Percentiles rank a stretch among this genome's conserved stretches.
phyloP scores from a whole-genome alignment of 1,140 invertebrate species.

The Amyelois transitella region DNA sequence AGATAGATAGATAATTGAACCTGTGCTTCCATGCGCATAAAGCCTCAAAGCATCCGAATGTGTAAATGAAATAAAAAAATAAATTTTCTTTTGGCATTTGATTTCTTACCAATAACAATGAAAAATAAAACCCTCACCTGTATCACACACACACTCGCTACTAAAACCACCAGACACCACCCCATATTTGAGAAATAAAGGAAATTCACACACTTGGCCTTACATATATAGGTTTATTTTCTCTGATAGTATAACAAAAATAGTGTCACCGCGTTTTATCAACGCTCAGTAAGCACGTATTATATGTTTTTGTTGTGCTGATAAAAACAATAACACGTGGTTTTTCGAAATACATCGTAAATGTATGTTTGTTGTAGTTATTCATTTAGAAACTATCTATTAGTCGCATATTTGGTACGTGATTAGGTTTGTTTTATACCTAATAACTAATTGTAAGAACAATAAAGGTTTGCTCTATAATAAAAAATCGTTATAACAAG shows the following conservation, averaged over 20 bases:
- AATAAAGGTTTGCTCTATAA: too few species aligned
- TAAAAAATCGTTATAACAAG: too few species aligned
- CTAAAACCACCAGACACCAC: constrained; percentile 16
- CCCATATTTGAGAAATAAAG: constrained; percentile 30
- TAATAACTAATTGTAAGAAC: too few species aligned
- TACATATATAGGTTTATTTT: constrained; percentile 31
- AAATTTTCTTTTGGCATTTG: too few species aligned
- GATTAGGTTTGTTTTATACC: too few species aligned
- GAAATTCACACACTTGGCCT: background rate
- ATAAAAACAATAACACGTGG: background rate
- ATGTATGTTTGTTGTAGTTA: background rate
- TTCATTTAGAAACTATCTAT: background rate
- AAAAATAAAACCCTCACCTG: constrained; percentile 29
- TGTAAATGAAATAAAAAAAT: too few species aligned
- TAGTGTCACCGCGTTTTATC: constrained; percentile 24
- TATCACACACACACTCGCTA: constrained; percentile 22
- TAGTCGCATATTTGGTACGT: too few species aligned
- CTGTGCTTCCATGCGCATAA: too few species aligned
- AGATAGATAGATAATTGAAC: too few species aligned
- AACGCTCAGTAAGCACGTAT: constrained; percentile 46
- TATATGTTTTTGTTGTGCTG: background rate
- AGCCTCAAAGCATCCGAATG: too few species aligned
- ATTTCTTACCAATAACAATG: too few species aligned
- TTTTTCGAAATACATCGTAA: constrained; percentile 1
- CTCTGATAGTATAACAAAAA: constrained; percentile 13